Evolutionary conservation across 53 echinoderm and acorn worm species (phyloP).

Genomic region (Henricia sp.): DNA sequence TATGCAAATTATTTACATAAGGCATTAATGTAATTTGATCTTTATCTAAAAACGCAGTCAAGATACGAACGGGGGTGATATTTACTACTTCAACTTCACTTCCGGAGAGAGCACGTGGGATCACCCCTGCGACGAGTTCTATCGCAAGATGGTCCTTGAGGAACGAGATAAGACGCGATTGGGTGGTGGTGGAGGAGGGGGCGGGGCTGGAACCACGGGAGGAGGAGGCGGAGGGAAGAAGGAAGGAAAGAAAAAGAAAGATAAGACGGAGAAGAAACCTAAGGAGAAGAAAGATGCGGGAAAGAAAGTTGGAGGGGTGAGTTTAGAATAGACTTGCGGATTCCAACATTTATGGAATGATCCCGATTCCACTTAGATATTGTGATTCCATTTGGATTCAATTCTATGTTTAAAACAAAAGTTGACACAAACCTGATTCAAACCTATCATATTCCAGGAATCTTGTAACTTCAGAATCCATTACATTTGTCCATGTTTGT

Average conservation of each 20-base stretch:
- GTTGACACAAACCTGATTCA: too few species aligned
- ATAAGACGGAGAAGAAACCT: conserved; percentile 62
- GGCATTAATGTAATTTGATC: too few species aligned
- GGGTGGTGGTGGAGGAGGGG: conserved; percentile 32
- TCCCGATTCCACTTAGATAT: too few species aligned
- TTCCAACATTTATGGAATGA: too few species aligned
- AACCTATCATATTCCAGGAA: too few species aligned
- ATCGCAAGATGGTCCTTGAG: conserved; percentile 95
- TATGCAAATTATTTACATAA: too few species aligned
- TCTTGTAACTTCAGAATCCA: too few species aligned
- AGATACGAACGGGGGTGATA: conserved; percentile 90
- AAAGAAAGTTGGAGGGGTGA: conserved; percentile 60
- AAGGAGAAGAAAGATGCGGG: conserved; percentile 76
- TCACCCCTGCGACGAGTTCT: conserved; percentile 99
- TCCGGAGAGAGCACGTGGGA: conserved; percentile 97
- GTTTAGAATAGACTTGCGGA: too few species aligned
- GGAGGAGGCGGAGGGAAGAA: conserved; percentile 69
- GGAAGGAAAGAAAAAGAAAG: too few species aligned
- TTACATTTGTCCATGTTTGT: too few species aligned
- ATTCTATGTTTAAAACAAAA: too few species aligned
- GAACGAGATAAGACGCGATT: conserved; percentile 83
- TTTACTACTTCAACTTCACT: conserved; percentile 99
- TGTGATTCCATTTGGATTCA: too few species aligned
- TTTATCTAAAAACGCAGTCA: conserved; percentile 74
- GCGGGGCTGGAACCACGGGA: conserved; percentile 38